phyloP scores from a whole-genome alignment of 35 echinoderm and acorn worm genomes.

The Heliocidaris tuberculata region DNA sequence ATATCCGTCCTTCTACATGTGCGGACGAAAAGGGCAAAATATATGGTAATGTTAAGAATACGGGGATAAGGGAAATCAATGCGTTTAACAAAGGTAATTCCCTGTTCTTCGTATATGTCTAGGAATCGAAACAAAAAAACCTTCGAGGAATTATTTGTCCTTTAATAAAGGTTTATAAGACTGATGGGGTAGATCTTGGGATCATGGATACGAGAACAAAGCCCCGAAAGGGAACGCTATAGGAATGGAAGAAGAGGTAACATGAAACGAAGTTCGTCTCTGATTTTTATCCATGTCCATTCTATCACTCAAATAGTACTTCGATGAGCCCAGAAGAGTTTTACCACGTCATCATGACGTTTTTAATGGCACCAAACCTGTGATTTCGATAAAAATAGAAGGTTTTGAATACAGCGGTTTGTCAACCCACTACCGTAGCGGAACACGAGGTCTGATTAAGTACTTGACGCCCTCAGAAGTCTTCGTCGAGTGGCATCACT shows the following conservation, averaged over 20 bases:
- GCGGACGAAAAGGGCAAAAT: no score
- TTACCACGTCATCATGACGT: not conserved
- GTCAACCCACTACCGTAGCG: not conserved
- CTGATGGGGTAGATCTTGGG: no score
- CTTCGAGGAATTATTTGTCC: no score
- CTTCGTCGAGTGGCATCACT: not conserved
- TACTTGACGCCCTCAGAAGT: not conserved
- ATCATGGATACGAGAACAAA: not conserved
- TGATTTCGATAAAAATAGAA: not conserved
- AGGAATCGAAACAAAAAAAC: no score
- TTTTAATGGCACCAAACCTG: not conserved
- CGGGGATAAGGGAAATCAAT: no score
- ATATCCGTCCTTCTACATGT: no score
- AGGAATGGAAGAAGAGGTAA: not conserved
- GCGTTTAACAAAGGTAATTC: no score
- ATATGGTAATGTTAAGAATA: no score
- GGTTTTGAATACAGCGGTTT: not conserved
- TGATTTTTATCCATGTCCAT: not conserved
- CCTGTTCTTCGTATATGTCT: no score
- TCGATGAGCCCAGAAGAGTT: not conserved
- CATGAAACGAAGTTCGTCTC: not conserved
- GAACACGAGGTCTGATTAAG: not conserved
- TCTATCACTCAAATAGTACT: not conserved
- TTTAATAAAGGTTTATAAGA: no score
- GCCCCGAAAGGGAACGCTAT: not conserved